Evolutionary conservation across 2,888 invertebrate genomes (phyloP).

Genomic region (Stenodema calcarata): DNA sequence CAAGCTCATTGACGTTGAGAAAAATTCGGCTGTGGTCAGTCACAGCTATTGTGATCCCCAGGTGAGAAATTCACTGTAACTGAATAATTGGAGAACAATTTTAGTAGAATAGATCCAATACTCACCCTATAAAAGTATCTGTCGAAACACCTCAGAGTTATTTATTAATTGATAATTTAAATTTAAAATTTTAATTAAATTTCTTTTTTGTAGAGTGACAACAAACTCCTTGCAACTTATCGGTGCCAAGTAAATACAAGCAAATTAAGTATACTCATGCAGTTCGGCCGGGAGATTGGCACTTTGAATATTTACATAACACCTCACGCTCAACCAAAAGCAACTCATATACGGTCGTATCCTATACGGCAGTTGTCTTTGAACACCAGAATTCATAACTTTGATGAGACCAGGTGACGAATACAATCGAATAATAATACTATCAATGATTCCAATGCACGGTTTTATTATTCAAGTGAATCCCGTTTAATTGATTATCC

Average conservation of each 20-base stretch:
- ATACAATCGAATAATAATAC: too few relatives aligned
- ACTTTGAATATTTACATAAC: conserved; percentile 77
- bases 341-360: conserved; percentile 74
- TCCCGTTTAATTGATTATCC: too few relatives aligned
- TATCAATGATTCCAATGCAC: background rate
- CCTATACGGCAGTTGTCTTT: conserved; percentile 78
- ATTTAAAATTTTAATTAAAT: too few relatives aligned
- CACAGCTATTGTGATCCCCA: conserved; percentile 72
- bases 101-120: too few relatives aligned
- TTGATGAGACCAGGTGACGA: conserved; percentile 66
- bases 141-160: too few relatives aligned
- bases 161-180: too few relatives aligned
- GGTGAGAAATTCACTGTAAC: too few relatives aligned
- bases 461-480: too few relatives aligned
- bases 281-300: conserved; percentile 82
- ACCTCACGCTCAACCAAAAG: conserved; percentile 80
- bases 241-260: conserved; percentile 93
- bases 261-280: conserved; percentile 83
- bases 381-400: conserved; percentile 74
- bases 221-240: conserved; percentile 82
- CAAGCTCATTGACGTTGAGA: conserved; percentile 78
- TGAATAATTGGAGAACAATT: too few relatives aligned
- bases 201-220: conserved; percentile 64
- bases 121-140: too few relatives aligned
- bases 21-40: conserved; percentile 82